These are phyloP conservation scores for Mamestra brassicae DNA, from an alignment of 2,888 invertebrate species.

Conservation along the genomic window DNA sequence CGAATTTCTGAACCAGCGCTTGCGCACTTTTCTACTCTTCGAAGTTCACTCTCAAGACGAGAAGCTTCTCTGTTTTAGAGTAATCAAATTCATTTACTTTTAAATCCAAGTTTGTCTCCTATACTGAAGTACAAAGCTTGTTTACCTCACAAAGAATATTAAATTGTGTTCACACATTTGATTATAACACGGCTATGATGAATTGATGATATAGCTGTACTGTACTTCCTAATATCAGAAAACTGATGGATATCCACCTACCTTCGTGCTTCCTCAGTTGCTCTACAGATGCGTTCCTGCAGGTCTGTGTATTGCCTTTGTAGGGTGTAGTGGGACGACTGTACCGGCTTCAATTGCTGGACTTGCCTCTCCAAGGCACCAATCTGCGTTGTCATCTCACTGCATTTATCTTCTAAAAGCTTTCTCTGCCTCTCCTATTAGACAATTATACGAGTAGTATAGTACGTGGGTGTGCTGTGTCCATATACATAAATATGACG, in stretches of 20 bases:
- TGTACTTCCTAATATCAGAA: background rate
- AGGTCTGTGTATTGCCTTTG: slow-evolving; percentile 82
- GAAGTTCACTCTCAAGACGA: slow-evolving; percentile 81
- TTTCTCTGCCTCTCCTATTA: slow-evolving; percentile 81
- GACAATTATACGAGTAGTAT: slow-evolving; percentile 13
- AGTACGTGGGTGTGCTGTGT: background rate
- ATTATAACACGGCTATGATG: background rate
- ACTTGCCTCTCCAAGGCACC: slow-evolving; percentile 78
- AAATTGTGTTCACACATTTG: background rate
- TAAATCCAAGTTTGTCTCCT: background rate
- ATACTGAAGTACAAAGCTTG: background rate
- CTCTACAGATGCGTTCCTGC: slow-evolving; percentile 76
- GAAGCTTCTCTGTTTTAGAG: slow-evolving; percentile 75
- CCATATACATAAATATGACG: slow-evolving; percentile 11
- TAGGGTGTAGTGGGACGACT: slow-evolving; percentile 72
- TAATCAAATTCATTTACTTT: background rate
- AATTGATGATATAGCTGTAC: no score
- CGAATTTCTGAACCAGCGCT: slow-evolving; percentile 83
- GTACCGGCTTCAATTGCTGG: slow-evolving; percentile 78
- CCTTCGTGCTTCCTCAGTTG: slow-evolving; percentile 81
- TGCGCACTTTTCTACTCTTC: slow-evolving; percentile 83
- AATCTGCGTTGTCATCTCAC: slow-evolving; percentile 76
- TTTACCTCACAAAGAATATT: no score
- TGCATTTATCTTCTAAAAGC: slow-evolving; percentile 81
- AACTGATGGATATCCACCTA: slow-evolving; percentile 44